Conservation (phyloP, 2,888 invertebrate species). For the Proisotoma minuta region DNA sequence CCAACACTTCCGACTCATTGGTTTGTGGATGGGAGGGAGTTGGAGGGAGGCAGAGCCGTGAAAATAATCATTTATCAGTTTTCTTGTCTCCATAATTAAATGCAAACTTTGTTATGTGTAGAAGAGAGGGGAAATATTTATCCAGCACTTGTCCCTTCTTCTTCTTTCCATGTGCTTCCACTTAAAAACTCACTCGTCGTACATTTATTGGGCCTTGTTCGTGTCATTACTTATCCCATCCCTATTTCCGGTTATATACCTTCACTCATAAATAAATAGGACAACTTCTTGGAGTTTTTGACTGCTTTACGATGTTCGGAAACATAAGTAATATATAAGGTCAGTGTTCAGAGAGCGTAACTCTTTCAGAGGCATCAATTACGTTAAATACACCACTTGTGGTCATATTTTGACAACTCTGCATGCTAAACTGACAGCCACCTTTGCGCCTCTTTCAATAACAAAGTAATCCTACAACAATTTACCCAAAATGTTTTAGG, state of each 20-base stretch:
- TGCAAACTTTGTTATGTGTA: slow-evolving; percentile 10
- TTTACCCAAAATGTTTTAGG: neutral
- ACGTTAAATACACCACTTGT: slow-evolving; percentile 8
- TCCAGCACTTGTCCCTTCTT: neutral
- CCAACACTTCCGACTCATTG: slow-evolving; percentile 9
- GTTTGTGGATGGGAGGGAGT: too few relatives aligned
- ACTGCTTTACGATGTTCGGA: neutral
- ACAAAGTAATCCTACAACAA: neutral
- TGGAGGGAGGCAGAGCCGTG: neutral
- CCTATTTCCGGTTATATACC: slow-evolving; percentile 7
- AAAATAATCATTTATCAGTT: slow-evolving; percentile 1
- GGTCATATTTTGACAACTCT: slow-evolving; percentile 6
- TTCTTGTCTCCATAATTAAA: slow-evolving; percentile 14
- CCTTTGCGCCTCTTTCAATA: neutral
- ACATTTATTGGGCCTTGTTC: slow-evolving; percentile 3
- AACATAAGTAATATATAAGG: neutral
- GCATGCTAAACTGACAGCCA: neutral
- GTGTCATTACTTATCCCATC: slow-evolving; percentile 10
- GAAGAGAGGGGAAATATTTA: neutral
- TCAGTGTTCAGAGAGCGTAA: neutral
- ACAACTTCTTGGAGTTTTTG: neutral
- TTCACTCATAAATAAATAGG: neutral
- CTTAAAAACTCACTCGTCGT: slow-evolving; percentile 35
- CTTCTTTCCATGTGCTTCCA: slow-evolving; percentile 31
- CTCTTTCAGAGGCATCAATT: slow-evolving; percentile 6